Evolutionary conservation across 2,888 invertebrate genomes (phyloP).

Genomic region (Leucania comma): DNA sequence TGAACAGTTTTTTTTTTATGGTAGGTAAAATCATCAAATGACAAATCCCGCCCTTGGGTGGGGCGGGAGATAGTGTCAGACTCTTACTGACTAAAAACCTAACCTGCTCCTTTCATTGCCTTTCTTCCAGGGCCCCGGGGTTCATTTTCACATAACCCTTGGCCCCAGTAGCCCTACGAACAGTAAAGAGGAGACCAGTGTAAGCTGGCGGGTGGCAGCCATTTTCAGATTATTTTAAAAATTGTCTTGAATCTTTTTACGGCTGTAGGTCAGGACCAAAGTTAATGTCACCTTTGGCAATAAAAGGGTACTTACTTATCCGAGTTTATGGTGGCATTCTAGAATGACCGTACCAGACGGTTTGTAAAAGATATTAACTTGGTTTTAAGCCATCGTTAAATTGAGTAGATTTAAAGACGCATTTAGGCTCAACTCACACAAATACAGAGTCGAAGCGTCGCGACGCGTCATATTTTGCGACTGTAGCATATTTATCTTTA

Average conservation of each 20-base stretch:
- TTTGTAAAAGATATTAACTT: slow-evolving; percentile 20
- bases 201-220: not conserved
- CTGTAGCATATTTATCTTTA: too few relatives aligned
- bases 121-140: too few relatives aligned
- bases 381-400: not conserved
- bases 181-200: slow-evolving; percentile 3
- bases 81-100: too few relatives aligned
- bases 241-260: slow-evolving; percentile 17
- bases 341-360: slow-evolving; percentile 4
- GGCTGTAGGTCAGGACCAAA: slow-evolving; percentile 1
- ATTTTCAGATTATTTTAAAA: slow-evolving; percentile 7
- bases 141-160: too few relatives aligned
- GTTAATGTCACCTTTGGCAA: not conserved
- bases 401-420: not conserved
- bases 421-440: not conserved
- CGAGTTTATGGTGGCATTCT: slow-evolving; percentile 8
- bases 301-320: slow-evolving; percentile 23
- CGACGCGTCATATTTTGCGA: too few relatives aligned
- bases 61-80: too few relatives aligned
- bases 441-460: too few relatives aligned
- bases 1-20: too few relatives aligned
- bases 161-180: too few relatives aligned
- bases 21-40: too few relatives aligned
- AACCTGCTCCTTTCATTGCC: too few relatives aligned
- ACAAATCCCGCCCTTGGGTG: too few relatives aligned